Base-by-base conservation (phyloP, 2,113 vertebrate species). In the Phrynosoma blainvillii region DNA sequence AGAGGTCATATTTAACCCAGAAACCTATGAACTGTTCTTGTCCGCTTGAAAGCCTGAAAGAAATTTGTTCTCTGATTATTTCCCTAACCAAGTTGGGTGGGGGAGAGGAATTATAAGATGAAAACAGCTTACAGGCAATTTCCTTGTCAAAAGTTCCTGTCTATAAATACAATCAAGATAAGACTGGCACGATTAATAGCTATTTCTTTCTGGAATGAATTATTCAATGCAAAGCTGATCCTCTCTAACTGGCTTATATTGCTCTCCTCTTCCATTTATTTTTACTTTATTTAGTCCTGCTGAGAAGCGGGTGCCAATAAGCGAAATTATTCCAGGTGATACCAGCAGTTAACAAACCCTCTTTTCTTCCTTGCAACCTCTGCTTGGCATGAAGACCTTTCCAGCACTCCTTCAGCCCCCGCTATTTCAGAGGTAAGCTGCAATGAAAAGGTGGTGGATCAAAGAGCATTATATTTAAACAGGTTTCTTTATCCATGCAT, bases 121-220 rank as follows among this genome's bases (percentile, higher is more conserved):
- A 89, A 74, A 84, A 89, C 87, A 93, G 94, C 94, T 94, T 92
- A 92, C 88, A 93, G 91, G 93, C 93, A 96, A 95, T 95, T 95
- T 95, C 95, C 95, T 93, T 92, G 95, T 95, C 95, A 95, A 91
- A 93, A 95, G 90, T 93, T 94, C 90, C 92, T 87, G 90, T 92
- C 95, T 94, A 93, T 93, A 95, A 96, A 94, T 91, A 95, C 89
- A 93, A 92, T 93, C 93, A 92, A 84, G 93, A 89, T 80, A 93
- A 95, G 93, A 91, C 88, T 94, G 95, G 93, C 94, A 94, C 0
- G 42, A 87, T 93, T 94, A 95, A 95, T 93, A 94, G 91, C 92
- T 92, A 90, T 85, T 92, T 92, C 90, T 93, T 87, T 93, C 81
- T 75, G 88, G 89, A 93, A 96, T 95, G 95, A 95, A 95, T 96